These are phyloP conservation scores for Palythoa grandiflora DNA, from an alignment of 92 coral and sea anemone species.

Conservation along the genomic window DNA sequence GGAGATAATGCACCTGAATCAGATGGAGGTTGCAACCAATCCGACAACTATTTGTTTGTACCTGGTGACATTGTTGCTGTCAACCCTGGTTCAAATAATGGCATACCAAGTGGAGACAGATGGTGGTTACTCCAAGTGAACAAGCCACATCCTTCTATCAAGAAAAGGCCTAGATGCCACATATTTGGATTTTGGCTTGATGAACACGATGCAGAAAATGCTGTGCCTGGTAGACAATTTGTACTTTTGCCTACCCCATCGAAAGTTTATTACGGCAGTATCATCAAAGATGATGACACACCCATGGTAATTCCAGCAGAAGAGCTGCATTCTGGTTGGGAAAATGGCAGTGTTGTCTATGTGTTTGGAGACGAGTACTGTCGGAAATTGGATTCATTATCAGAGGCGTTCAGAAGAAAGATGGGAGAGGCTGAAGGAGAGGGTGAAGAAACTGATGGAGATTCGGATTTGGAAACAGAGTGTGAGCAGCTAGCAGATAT, in stretches of 20 bases:
- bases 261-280: slow-evolving; percentile 67
- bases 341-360: slow-evolving; percentile 56
- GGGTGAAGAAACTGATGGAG: no score
- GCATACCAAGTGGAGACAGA: slow-evolving; percentile 68
- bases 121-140: slow-evolving; percentile 79
- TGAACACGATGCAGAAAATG: slow-evolving; percentile 7
- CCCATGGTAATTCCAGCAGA: slow-evolving; percentile 66
- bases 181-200: slow-evolving; percentile 82
- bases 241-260: slow-evolving; percentile 44
- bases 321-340: slow-evolving; percentile 68
- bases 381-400: slow-evolving; percentile 43
- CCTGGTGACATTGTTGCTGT: slow-evolving; percentile 16
- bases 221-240: slow-evolving; percentile 37
- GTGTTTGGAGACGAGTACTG: slow-evolving; percentile 63
- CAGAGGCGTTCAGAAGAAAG: slow-evolving; percentile 2
- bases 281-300: slow-evolving; percentile 59
- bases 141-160: slow-evolving; percentile 57
- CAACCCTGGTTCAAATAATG: slow-evolving; percentile 72
- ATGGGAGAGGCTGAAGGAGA: no score
- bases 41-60: no score
- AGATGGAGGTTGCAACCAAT: no score
- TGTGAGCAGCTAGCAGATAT: background rate
- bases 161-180: slow-evolving; percentile 55
- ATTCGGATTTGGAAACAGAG: no score
- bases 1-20: background rate